Evolutionary conservation across 2,888 invertebrate genomes (phyloP), one percentile per base, ranked within the genome.

Genomic region (Syritta pipiens): DNA sequence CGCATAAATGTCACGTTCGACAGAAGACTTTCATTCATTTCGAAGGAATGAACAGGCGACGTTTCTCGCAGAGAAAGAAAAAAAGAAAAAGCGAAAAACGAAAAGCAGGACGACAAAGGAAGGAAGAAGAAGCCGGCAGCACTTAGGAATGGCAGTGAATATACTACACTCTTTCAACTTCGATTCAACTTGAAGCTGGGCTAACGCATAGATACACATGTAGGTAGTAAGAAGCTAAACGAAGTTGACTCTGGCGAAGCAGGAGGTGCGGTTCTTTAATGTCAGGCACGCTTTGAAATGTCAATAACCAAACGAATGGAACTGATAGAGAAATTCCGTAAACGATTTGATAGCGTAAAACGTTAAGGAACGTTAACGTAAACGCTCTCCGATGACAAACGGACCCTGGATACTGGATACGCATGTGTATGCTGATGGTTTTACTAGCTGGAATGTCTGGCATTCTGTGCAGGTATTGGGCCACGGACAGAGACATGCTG

Each of bases 1-100:
- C 87, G 84, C 85, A 87, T 86, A 86, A 88, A 86, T 86, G 88
- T 87, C 87, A 87, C 87, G 87, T 87, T 86, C 86, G 84, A 86
- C 85, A 84, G 84, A 79, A 62, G 79, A 79, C 79, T 74, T 79
- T 79, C 79, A 79, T 72, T 79, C 79, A 79, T 79, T 79, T 74
- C 74, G 48, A 72, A 42, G 53, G 65, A 65, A 72, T 67, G 57
- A 67, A 67, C 62, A 35, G 53, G 48, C 77, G 60, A 67, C 59
- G n/a, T n/a, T n/a, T n/a, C n/a, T n/a, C n/a, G n/a, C n/a, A n/a
- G n/a, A n/a, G n/a, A 53, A 28, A 12, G 17, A 22, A 19, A 17
- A 22, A 2, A 6, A 32, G 3, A 22, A 40, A 19, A 32, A 40
- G 1, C 22, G 24, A 49, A 19, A 46, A 17, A 19, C 10, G 7